Percentiles rank a stretch among this genome's conserved stretches.
phyloP scores from a whole-genome alignment of 92 coral and sea anemone species.

The Epizoanthus ramosus region DNA sequence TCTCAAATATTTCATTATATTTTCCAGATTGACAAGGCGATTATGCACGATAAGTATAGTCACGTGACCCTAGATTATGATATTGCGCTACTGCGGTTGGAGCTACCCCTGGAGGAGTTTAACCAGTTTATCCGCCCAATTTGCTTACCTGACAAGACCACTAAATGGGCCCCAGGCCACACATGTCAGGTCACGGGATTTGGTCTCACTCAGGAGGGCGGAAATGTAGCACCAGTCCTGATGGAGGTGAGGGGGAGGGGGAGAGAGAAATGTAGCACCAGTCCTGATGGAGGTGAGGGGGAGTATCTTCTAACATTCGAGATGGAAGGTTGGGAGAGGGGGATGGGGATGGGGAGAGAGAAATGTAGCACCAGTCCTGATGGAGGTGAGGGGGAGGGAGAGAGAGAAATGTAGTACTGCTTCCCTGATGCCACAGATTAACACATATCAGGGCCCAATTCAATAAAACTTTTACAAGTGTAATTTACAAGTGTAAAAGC shows the following conservation, averaged over 20 bases:
- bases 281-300: not conserved
- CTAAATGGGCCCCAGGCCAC: constrained; percentile 25
- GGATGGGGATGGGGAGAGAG: no score
- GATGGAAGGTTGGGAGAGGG: no score
- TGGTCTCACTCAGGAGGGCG: constrained; percentile 38
- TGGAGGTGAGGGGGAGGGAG: constrained; percentile 16
- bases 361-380: constrained; percentile 38
- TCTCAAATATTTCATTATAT: not conserved
- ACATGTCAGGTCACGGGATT: constrained; percentile 50
- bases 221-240: constrained; percentile 40
- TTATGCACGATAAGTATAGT: constrained; percentile 24
- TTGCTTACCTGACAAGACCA: constrained; percentile 37
- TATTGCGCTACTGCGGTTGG: constrained; percentile 50
- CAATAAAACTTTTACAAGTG: no score
- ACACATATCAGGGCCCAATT: no score
- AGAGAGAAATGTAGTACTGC: constrained; percentile 22
- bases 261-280: constrained; percentile 16
- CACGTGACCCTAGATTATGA: constrained; percentile 50
- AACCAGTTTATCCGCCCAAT: constrained; percentile 42
- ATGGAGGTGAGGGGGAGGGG: constrained; percentile 16
- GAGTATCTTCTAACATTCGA: no score
- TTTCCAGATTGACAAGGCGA: constrained; percentile 24
- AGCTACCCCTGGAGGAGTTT: constrained; percentile 42
- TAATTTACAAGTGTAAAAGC: no score
- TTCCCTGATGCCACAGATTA: no score